Percentiles rank a stretch among this genome's conserved stretches.
phyloP scores from a whole-genome alignment of 2,113 vertebrate genomes.

The Larimichthys polyactis region DNA sequence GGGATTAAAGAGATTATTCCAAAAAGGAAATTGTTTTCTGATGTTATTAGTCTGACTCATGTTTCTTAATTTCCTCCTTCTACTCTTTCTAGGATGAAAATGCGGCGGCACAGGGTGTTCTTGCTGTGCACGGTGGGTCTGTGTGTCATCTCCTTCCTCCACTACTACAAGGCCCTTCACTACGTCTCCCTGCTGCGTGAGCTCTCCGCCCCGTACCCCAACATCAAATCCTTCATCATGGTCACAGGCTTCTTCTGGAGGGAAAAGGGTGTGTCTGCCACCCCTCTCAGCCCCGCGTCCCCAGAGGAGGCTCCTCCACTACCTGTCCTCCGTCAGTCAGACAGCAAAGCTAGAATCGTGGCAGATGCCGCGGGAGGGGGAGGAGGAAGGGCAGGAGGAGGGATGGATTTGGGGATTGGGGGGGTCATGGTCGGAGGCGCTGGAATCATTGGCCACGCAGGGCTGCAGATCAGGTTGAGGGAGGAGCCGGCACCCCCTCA shows the following conservation, averaged over 20 bases:
- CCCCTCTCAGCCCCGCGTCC: constrained; percentile 87
- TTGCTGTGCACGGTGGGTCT: constrained; percentile 99
- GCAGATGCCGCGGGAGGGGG: constrained; percentile 47
- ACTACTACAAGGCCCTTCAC: constrained; percentile 98
- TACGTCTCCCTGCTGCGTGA: constrained; percentile 97
- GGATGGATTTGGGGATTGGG: neutral
- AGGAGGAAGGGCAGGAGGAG: constrained; percentile 3
- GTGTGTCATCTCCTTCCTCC: constrained; percentile 98
- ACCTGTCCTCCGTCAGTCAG: constrained; percentile 82
- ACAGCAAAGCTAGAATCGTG: constrained; percentile 77
- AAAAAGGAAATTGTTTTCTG: constrained; percentile 20
- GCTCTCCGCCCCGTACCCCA: constrained; percentile 95
- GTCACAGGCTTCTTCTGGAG: constrained; percentile 93
- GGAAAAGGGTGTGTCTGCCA: constrained; percentile 88
- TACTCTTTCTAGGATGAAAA: constrained; percentile 92
- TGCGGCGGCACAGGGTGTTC: constrained; percentile 99
- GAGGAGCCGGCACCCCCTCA: constrained; percentile 72
- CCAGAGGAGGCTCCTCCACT: constrained; percentile 85
- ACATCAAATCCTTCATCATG: constrained; percentile 96
- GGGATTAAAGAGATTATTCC: constrained; percentile 1
- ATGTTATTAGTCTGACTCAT: neutral
- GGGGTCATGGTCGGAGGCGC: constrained; percentile 35
- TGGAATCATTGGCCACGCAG: constrained; percentile 62
- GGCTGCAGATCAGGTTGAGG: constrained; percentile 48
- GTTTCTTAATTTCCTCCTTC: neutral